Base-by-base conservation (phyloP, 2,888 invertebrate genomes). In the Cosmia trapezina region DNA sequence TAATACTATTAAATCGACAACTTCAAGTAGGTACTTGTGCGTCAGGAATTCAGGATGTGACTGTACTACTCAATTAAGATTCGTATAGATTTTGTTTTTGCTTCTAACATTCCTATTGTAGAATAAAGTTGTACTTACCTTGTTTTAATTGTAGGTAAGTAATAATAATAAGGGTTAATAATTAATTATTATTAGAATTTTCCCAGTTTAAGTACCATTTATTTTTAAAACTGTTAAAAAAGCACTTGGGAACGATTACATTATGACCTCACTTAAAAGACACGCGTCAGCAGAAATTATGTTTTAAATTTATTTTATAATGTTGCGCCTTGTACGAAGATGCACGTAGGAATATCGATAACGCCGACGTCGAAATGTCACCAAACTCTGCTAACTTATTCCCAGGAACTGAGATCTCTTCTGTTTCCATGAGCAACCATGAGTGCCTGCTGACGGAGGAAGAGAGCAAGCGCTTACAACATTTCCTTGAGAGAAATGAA, bases 1-100 rank as follows among this genome's bases (percentile, higher is more conserved):
- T 75, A 43, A 28, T 28, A 1, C 1, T 28, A 28, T 71, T 75
- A 49, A 79, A 74, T 75, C 80, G 79, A 59, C 66, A 28, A 51
- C 37, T 47, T n/a, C 11, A 54, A 59, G 37, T 56, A 51, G n/a
- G 33, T 33, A 37, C 4, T 65, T n/a, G n/a, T 19, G 47, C 33
- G 45, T 28, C 67, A n/a, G n/a, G n/a, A n/a, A n/a, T n/a, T n/a
- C n/a, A 33, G 67, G 59, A 61, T 37, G 51, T 45, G 60, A 33
- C 22, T 28, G 28, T n/a, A 64, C 22, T 57, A 11, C 7, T 28
- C 41, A 17, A 37, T 53, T 57, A 22, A 56, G 22, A 53, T 61
- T 62, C 9, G 51, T 43, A 12, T 49, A 47, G 11, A 7, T 22
- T n/a, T 49, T 17, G 47, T 14, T 61, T 61, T 62, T 8, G 28